A percentile compares a stretch with the other conserved stretches of the same genome.
Evolutionary conservation across 2,113 vertebrate species (phyloP).

Genomic region (Trichechus manatus): DNA sequence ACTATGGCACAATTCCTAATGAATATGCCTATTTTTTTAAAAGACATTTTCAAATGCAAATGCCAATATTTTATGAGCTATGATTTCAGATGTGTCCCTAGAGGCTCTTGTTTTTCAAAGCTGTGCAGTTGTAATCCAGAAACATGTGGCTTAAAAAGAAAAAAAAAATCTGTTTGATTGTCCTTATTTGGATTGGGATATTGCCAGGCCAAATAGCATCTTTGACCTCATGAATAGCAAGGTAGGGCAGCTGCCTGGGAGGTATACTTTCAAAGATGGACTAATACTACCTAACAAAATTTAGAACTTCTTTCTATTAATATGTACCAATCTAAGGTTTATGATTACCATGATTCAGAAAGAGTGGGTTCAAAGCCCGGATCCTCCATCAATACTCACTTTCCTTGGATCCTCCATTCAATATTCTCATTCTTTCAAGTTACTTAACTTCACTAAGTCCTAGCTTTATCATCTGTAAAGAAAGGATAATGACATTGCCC

Average conservation of each 20-base stretch:
- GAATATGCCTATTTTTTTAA: neutral
- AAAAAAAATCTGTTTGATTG: neutral
- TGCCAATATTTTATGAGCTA: slow-evolving; percentile 56
- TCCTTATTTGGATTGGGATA: slow-evolving; percentile 52
- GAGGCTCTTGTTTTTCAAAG: slow-evolving; percentile 68
- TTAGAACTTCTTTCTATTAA: slow-evolving; percentile 31
- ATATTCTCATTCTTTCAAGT: neutral
- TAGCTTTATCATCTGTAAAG: neutral
- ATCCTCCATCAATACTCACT: neutral
- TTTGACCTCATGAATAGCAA: neutral
- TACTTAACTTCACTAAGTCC: neutral
- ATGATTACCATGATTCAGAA: neutral
- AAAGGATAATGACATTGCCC: neutral
- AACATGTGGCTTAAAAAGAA: slow-evolving; percentile 19
- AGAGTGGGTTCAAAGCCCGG: neutral
- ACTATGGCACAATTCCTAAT: slow-evolving; percentile 49
- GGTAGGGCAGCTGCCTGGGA: neutral
- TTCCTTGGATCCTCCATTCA: neutral
- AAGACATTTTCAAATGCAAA: slow-evolving; percentile 73
- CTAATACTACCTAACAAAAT: neutral
- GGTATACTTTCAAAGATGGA: neutral
- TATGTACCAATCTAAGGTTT: neutral
- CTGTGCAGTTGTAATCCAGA: slow-evolving; percentile 60
- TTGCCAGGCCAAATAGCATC: slow-evolving; percentile 15
- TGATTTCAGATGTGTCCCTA: slow-evolving; percentile 49